phyloP scores from a whole-genome alignment of 2,113 vertebrate genomes.

The Pogona vitticeps region DNA sequence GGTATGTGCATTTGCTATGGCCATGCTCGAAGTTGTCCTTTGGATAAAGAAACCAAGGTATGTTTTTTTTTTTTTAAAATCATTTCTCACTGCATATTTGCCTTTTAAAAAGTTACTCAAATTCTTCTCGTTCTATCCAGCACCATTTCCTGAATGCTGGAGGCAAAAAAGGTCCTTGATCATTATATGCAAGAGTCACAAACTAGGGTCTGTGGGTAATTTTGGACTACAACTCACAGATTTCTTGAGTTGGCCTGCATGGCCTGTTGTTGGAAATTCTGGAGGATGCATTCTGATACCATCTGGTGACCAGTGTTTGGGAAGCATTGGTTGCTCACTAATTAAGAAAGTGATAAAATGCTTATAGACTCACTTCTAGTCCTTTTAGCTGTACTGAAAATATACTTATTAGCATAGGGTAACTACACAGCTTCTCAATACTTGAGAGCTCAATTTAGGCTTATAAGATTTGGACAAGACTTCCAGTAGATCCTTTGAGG shows the following conservation, averaged over 20 bases:
- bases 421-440: not conserved
- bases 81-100: not conserved
- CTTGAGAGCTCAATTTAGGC: not conserved
- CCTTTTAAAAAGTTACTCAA: not conserved
- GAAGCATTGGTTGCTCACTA: not conserved
- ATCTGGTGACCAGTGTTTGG: not conserved
- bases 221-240: not conserved
- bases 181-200: not conserved
- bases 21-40: slow-evolving; percentile 91
- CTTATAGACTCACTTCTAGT: too few relatives aligned
- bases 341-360: not conserved
- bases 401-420: not conserved
- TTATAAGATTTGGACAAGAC: not conserved
- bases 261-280: too few relatives aligned
- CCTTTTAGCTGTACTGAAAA: not conserved
- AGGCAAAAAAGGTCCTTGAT: not conserved
- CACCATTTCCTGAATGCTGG: not conserved
- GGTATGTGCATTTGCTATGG: slow-evolving; percentile 97
- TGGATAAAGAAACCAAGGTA: slow-evolving; percentile 87
- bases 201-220: not conserved
- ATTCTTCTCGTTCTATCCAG: fast-evolving
- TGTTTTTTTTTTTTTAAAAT: not conserved
- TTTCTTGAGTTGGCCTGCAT: not conserved
- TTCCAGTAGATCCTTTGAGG: not conserved
- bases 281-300: not conserved